phyloP scores from a whole-genome alignment of 2,797 vertebrate species.

The Pangasius krempfi region DNA sequence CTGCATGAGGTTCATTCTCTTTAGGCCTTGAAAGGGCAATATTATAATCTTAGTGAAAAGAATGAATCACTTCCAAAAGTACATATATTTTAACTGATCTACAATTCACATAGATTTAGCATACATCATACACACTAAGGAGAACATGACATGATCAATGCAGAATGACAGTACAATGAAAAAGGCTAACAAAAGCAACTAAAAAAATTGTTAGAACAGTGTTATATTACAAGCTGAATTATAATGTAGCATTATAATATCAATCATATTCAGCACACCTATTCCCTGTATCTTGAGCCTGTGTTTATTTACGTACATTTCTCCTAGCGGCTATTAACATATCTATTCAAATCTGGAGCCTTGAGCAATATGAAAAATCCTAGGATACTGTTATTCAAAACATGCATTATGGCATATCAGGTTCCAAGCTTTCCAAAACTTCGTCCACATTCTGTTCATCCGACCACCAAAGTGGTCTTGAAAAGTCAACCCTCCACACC shows the following conservation, averaged over 20 bases:
- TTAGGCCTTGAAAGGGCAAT: background rate
- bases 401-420: conserved; percentile 44
- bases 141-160: background rate
- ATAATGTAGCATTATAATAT: background rate
- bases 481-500: conserved; percentile 25
- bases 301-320: conserved; percentile 20
- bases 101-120: background rate
- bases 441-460: conserved; percentile 41
- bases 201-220: background rate
- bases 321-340: conserved; percentile 30
- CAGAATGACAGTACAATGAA: background rate
- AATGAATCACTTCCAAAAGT: background rate
- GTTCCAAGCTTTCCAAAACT: conserved; percentile 41
- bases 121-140: background rate
- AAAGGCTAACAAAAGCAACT: background rate
- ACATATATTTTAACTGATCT: background rate
- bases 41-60: background rate
- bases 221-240: background rate
- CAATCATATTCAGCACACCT: conserved; percentile 11
- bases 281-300: background rate
- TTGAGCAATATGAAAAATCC: conserved; percentile 47
- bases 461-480: conserved; percentile 45
- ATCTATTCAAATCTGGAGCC: conserved; percentile 55
- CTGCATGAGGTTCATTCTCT: background rate
- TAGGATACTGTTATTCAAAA: conserved; percentile 55